Percentiles rank a stretch among this genome's conserved stretches.
phyloP scores from a whole-genome alignment of 2,113 vertebrate species.

The Bombycilla garrulus region DNA sequence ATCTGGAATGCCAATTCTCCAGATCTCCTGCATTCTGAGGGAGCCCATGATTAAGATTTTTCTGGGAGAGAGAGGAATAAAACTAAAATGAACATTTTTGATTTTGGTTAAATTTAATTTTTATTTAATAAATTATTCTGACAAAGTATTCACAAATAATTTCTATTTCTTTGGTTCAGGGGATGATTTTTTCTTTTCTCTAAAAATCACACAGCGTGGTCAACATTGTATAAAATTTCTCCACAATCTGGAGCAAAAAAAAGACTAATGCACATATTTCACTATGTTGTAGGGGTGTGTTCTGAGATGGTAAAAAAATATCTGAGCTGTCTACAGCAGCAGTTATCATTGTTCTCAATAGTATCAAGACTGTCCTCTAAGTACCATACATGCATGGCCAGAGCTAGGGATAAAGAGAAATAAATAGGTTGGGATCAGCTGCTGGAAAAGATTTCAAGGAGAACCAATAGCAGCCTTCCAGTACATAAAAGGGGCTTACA shows the following conservation, averaged over 20 bases:
- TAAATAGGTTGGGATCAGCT: background rate
- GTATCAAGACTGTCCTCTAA: background rate
- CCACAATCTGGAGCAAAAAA: background rate
- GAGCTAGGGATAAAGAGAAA: background rate
- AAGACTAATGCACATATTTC: background rate
- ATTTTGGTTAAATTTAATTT: background rate
- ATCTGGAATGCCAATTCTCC: background rate
- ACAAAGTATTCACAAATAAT: background rate
- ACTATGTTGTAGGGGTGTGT: background rate
- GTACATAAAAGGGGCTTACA: background rate
- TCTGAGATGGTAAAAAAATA: background rate
- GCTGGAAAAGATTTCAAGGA: background rate
- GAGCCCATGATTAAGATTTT: background rate
- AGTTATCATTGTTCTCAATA: background rate
- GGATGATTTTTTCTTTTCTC: background rate
- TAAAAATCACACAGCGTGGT: background rate
- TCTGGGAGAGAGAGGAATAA: fast-evolving
- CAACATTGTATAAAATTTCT: background rate
- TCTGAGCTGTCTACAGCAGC: background rate
- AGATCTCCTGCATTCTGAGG: background rate
- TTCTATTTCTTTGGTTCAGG: background rate
- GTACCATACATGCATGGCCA: background rate
- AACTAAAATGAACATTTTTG: background rate
- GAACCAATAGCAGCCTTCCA: background rate
- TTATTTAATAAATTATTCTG: background rate